Evolutionary conservation across 2,888 invertebrate genomes (phyloP).

Genomic region (Stenodera caucasica): DNA sequence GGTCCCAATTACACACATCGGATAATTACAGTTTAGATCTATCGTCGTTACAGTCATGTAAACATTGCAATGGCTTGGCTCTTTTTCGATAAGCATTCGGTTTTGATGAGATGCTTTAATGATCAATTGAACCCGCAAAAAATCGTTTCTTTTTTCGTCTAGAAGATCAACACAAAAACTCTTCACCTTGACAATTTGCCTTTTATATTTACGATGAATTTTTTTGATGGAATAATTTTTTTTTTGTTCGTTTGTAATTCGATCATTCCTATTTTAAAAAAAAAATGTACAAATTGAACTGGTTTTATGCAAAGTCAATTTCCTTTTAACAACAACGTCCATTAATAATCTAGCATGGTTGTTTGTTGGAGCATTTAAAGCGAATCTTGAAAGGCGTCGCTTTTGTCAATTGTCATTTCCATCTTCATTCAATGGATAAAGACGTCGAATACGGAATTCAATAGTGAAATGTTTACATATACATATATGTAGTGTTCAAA

Average conservation of each 20-base stretch:
- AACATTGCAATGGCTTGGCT: conserved; percentile 13
- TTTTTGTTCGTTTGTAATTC: not conserved
- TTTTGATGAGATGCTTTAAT: not conserved
- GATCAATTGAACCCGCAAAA: not conserved
- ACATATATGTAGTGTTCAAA: conserved; percentile 12
- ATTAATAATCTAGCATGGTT: conserved; percentile 49
- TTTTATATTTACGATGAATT: too few species aligned
- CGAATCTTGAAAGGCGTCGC: conserved; percentile 48
- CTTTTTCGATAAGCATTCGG: conserved; percentile 11
- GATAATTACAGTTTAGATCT: conserved; percentile 34
- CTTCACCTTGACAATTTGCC: not conserved
- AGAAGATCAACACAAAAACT: too few species aligned
- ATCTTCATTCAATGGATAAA: conserved; percentile 15
- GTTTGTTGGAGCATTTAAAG: conserved; percentile 49
- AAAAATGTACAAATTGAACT: conserved; percentile 31
- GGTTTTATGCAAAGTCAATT: conserved; percentile 46
- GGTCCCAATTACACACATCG: conserved; percentile 37
- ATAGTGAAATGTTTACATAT: conserved; percentile 37
- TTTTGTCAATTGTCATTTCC: conserved; percentile 44
- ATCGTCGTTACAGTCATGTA: conserved; percentile 31
- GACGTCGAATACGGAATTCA: conserved; percentile 18
- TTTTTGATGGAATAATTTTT: too few species aligned
- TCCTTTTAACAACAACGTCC: conserved; percentile 44
- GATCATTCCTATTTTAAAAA: too few species aligned
- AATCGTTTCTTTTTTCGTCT: not conserved